Conservation (phyloP, 2,888 invertebrate species). For the Abscondita cerata region DNA sequence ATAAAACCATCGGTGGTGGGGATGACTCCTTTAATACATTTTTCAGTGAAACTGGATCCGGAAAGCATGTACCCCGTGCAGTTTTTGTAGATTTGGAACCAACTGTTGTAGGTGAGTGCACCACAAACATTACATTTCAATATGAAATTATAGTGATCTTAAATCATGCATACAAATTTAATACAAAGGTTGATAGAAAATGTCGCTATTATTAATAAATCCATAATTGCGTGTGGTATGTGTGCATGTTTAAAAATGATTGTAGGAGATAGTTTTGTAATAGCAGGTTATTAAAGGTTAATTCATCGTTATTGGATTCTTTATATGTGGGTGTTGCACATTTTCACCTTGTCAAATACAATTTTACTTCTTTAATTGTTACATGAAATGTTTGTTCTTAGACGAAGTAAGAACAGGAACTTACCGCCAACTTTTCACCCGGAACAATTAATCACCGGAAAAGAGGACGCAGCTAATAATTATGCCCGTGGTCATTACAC, state of each 20-base stretch:
- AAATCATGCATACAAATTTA: too few relatives aligned
- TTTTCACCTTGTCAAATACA: too few relatives aligned
- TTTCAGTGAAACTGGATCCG: slow-evolving; percentile 78
- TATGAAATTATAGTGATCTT: too few relatives aligned
- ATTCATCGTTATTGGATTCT: too few relatives aligned
- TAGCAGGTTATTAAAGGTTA: too few relatives aligned
- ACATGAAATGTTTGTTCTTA: too few relatives aligned
- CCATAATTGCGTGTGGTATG: neutral
- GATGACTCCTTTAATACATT: slow-evolving; percentile 82
- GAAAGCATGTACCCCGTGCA: slow-evolving; percentile 87
- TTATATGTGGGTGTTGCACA: too few relatives aligned
- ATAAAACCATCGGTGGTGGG: slow-evolving; percentile 75
- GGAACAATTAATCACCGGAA: slow-evolving; percentile 90
- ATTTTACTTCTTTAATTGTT: too few relatives aligned
- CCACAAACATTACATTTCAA: too few relatives aligned
- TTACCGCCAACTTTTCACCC: slow-evolving; percentile 89
- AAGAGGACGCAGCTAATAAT: slow-evolving; percentile 94
- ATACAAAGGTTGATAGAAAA: too few relatives aligned
- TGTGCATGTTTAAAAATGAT: neutral
- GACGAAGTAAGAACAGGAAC: slow-evolving; percentile 85
- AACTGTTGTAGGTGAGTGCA: slow-evolving; percentile 88
- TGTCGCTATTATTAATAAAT: too few relatives aligned
- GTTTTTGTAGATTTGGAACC: slow-evolving; percentile 93
- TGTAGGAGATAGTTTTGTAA: neutral
- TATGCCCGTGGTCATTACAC: slow-evolving; percentile 95